Percentiles rank a stretch among this genome's conserved stretches.
Conservation (phyloP, 1,140 invertebrate species). For the Aphelenchoides besseyi region DNA sequence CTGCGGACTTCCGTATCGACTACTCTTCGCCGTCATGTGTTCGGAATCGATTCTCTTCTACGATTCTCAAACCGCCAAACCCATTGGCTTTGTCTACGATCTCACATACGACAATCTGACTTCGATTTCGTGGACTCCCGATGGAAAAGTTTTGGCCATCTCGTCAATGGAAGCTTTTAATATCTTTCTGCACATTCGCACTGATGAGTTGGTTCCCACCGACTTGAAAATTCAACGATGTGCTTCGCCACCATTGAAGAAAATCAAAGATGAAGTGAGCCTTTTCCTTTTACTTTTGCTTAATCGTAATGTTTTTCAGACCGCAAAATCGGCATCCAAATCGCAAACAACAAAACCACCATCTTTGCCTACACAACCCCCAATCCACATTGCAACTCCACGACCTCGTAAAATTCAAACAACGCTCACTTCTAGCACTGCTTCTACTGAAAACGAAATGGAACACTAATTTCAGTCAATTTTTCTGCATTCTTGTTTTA, state of each 20-base stretch:
- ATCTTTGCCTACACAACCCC: too few relatives aligned
- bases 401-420: too few relatives aligned
- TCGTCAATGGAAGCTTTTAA: slow-evolving; percentile 50
- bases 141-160: slow-evolving; percentile 38
- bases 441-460: too few relatives aligned
- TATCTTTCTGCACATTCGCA: slow-evolving; percentile 27
- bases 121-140: slow-evolving; percentile 44
- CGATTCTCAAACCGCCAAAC: slow-evolving; percentile 38
- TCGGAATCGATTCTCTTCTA: slow-evolving; percentile 47
- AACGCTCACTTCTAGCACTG: too few relatives aligned
- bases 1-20: slow-evolving; percentile 43
- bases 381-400: too few relatives aligned
- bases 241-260: neutral
- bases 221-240: neutral
- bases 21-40: slow-evolving; percentile 48
- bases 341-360: too few relatives aligned
- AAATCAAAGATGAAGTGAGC: neutral
- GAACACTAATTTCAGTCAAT: too few relatives aligned
- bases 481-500: too few relatives aligned
- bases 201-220: neutral
- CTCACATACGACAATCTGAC: slow-evolving; percentile 46
- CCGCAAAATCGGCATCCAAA: too few relatives aligned
- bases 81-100: slow-evolving; percentile 44
- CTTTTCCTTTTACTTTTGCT: too few relatives aligned
- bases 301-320: too few relatives aligned